These are phyloP conservation scores for Lutraria lutraria DNA, from an alignment of 2,888 invertebrate species.

Conservation along the genomic window DNA sequence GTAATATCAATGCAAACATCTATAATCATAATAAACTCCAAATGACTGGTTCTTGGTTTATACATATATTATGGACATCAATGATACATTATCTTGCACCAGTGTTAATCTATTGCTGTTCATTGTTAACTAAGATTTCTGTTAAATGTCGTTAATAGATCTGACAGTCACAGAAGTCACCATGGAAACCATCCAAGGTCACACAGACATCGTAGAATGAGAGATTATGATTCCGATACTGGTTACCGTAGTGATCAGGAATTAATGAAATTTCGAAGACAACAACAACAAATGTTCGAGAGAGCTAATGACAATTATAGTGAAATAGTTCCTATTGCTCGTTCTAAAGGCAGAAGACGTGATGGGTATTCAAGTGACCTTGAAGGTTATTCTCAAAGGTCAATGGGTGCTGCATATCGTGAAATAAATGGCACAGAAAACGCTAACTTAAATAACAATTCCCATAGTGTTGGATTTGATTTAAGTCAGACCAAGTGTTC, in stretches of 20 bases:
- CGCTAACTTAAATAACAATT: constrained; percentile 28
- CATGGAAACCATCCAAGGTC: constrained; percentile 62
- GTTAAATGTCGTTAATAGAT: constrained; percentile 23
- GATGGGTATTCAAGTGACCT: constrained; percentile 84
- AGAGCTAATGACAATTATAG: constrained; percentile 70
- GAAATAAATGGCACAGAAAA: constrained; percentile 55
- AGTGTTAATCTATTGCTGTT: background rate
- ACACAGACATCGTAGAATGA: constrained; percentile 69
- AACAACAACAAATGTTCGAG: constrained; percentile 67
- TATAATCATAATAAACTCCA: too few species aligned
- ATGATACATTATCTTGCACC: too few species aligned
- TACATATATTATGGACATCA: too few species aligned
- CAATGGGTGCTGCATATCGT: constrained; percentile 57
- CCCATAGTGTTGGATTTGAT: constrained; percentile 67
- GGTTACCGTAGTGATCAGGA: constrained; percentile 85
- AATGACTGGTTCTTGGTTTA: too few species aligned
- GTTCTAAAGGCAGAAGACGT: constrained; percentile 60
- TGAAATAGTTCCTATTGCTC: constrained; percentile 68
- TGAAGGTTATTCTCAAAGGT: constrained; percentile 78
- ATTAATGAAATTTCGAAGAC: constrained; percentile 68
- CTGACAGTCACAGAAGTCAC: constrained; percentile 45
- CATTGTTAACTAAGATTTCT: background rate
- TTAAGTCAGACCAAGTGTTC: constrained; percentile 59
- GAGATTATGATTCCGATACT: constrained; percentile 85
- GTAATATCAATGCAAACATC: too few species aligned